Evolutionary conservation across 1,140 invertebrate genomes (phyloP), one percentile per base, ranked within the genome.

Genomic region (Pseudomyrmex pallidus): DNA sequence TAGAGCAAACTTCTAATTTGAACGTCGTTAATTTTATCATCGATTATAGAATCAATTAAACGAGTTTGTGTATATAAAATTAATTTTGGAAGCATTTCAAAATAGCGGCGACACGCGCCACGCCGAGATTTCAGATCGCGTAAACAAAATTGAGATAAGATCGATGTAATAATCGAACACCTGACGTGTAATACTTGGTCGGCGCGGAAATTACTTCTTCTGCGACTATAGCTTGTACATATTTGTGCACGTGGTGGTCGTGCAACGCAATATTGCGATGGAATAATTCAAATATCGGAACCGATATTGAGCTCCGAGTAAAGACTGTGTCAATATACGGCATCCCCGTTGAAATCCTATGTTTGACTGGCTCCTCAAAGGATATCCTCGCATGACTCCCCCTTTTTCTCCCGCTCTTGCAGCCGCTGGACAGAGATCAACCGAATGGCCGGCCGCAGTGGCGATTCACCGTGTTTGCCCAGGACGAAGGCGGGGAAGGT

Each of bases 391-490:
- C 15, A 22, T 80, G 72, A 82, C 70, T 76, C 15, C 22, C 9
- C 10, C 20, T 76, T 82, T 44, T 82, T 82, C 59, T 82, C 2
- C 52, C 35, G 52, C 95, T n/a, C n/a, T n/a, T 2, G 12, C 95
- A 98, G 97, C 97, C 98, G 15, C 94, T 99, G 92, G 99, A 99
- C 94, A 96, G 99, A 88, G 99, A 99, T 96, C 97, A 98, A 92
- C 99, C 99, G 0, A 98, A 98, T 91, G 99, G 99, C 17, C 95
- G 98, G 72, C 98, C 99, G 1, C 98, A 98, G 91, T 99, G 99
- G 98, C 96, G 99, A 89, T 99, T 99, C 94, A 99, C 99, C 4
- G 98, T 99, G 3, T 99, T 99, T 91, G 99, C 98, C 64, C 98
- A 99, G 94, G 99, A 99, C 92, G 98, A 99, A 95, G 98, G 98